Evolutionary conservation across 53 echinoderm and acorn worm genomes (phyloP), one percentile per base, ranked within the genome.

Genomic region (Pentamera pediparva): DNA sequence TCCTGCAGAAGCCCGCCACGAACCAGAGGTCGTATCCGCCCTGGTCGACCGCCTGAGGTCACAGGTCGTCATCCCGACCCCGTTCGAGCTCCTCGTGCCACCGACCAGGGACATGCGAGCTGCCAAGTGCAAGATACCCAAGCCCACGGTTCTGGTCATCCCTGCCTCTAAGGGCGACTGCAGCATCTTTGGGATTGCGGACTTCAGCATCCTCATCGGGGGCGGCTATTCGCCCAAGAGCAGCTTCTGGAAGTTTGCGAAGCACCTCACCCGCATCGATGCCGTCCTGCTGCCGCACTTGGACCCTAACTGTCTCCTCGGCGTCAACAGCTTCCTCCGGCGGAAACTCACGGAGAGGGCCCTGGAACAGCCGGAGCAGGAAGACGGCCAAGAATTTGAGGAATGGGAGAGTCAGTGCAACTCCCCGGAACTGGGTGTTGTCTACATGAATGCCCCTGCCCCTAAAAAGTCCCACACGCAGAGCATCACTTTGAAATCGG

Each of bases 171-270:
- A 98, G 61, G 98, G 98, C 24, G 98, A 98, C 78, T 98, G 98
- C 81, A 89, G 91, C 39, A 91, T 98, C 81, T 98, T 98, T 76
- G 98, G 91, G 17, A 91, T 98, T 45, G 91, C 86, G 56, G 98
- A 98, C 81, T 98, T 98, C 76, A 92, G 98, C 48, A 82, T 92
- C 13, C 91, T 98, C 62, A 81, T 98, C 37, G 98, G 98, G 10
- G 98, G 98, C 35, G 98, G 98, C 48, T 98, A 98, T 74, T 80
- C 82, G 50, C 59, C 79, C 35, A 92, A 98, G 84, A 88, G 91
- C 67, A 91, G 91, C 84, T 98, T 98, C 76, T 98, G 98, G 98
- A 91, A 92, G 65, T 98, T 98, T 82, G 98, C 98, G 50, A 98
- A 98, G 76, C 98, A 98, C 45, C 67, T 98, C 26, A 88, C 91